Evolutionary conservation across 2,113 vertebrate genomes (phyloP).

Genomic region (Ginglymostoma cirratum): DNA sequence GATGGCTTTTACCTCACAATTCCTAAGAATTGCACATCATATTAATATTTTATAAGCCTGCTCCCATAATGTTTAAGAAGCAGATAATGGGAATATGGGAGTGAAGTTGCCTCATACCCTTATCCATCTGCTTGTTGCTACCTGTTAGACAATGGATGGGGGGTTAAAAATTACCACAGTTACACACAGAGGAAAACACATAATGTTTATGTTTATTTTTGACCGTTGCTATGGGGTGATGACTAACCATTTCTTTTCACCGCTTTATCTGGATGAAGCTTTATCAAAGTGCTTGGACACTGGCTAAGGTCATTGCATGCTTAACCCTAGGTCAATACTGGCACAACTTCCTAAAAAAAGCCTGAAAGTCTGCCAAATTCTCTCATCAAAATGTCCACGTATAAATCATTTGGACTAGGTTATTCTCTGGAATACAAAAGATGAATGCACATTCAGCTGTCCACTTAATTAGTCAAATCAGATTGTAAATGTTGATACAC

Average conservation of each 20-base stretch:
- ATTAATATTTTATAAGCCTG: background rate
- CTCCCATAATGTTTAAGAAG: background rate
- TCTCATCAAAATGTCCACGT: background rate
- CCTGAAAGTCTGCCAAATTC: background rate
- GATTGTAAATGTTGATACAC: background rate
- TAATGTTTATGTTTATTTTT: background rate
- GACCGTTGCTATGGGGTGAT: background rate
- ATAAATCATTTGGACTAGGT: background rate
- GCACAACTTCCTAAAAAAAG: background rate
- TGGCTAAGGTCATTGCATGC: background rate
- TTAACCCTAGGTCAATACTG: background rate
- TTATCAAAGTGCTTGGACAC: background rate
- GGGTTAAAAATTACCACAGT: background rate
- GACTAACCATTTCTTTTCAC: background rate
- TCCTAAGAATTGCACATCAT: background rate
- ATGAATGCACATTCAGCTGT: background rate
- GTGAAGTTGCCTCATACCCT: too few relatives aligned
- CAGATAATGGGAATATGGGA: background rate
- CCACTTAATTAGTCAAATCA: background rate
- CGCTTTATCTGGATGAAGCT: background rate
- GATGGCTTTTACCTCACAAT: background rate
- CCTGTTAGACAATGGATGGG: background rate
- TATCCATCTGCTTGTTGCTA: background rate
- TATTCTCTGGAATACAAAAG: background rate
- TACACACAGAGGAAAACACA: background rate